Evolutionary conservation across 2,888 invertebrate genomes (phyloP).

Genomic region (Cenopis cana): DNA sequence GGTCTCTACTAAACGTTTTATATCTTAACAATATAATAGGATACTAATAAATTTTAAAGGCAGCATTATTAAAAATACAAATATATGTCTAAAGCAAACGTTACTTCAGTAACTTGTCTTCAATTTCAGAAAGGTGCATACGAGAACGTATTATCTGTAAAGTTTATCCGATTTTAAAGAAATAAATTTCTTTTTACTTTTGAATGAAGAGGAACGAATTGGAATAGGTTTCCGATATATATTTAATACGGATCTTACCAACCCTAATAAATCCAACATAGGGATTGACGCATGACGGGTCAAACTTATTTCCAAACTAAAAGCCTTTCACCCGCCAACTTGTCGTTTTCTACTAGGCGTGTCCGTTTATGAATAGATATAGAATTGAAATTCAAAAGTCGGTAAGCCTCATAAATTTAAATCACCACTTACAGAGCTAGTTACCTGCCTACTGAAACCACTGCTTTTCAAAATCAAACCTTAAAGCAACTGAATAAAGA

Average conservation of each 20-base stretch:
- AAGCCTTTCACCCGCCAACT: neutral
- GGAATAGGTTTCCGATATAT: neutral
- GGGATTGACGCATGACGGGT: neutral
- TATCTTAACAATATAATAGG: no score
- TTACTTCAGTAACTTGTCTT: no score
- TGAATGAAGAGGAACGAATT: neutral
- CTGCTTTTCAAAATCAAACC: constrained; percentile 16
- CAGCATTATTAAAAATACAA: no score
- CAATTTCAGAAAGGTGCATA: no score
- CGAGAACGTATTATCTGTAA: no score
- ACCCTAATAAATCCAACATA: neutral
- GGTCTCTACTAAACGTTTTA: neutral
- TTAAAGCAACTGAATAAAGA: constrained; percentile 8
- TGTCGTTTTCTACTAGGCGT: constrained; percentile 3
- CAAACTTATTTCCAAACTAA: constrained; percentile 2
- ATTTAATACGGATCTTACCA: neutral
- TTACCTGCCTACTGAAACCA: constrained; percentile 11
- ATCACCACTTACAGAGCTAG: constrained; percentile 11
- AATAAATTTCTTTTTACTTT: no score
- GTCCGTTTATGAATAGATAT: constrained; percentile 18
- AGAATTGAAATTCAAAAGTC: constrained; percentile 37
- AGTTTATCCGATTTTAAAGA: no score
- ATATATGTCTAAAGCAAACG: no score
- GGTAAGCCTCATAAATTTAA: constrained; percentile 33
- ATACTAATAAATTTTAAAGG: no score